A percentile compares a stretch with the other conserved stretches of the same genome.
phyloP scores from a whole-genome alignment of 2,888 invertebrate species.

The Drosophila mettleri region DNA sequence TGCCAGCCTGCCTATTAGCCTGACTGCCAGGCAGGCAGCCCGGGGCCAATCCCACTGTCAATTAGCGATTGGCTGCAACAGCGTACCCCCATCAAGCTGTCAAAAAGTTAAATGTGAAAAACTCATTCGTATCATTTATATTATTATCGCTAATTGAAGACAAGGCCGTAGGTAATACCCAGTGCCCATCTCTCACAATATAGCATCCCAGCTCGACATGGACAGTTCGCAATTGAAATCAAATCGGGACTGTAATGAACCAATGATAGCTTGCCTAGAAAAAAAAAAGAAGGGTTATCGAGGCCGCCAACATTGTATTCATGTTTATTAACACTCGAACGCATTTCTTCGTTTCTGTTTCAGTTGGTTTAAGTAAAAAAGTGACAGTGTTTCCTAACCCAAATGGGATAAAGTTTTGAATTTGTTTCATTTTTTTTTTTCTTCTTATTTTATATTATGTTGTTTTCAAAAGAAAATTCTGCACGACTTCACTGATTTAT shows the following conservation, averaged over 20 bases:
- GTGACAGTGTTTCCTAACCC: constrained; percentile 13
- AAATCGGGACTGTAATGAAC: constrained; percentile 35
- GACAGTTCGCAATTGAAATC: constrained; percentile 21
- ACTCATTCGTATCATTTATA: constrained; percentile 73
- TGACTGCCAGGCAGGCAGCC: constrained; percentile 24
- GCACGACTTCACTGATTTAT: constrained; percentile 52
- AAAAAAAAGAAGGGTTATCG: constrained; percentile 30
- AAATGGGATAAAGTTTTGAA: constrained; percentile 45
- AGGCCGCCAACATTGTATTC: constrained; percentile 19
- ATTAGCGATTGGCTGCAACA: constrained; percentile 68
- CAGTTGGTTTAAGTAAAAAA: constrained; percentile 9
- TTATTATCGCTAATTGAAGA: constrained; percentile 74
- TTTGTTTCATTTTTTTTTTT: constrained; percentile 27
- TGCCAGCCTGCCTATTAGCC: constrained; percentile 11
- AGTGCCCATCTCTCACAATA: constrained; percentile 32
- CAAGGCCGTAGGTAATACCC: constrained; percentile 48
- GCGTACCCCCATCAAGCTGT: constrained; percentile 75
- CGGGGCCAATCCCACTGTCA: constrained; percentile 67
- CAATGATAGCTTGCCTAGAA: constrained; percentile 28
- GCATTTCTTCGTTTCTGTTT: constrained; percentile 28
- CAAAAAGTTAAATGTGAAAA: constrained; percentile 77
- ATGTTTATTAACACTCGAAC: constrained; percentile 65
- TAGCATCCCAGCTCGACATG: background rate
- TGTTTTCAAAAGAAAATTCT: constrained; percentile 45
- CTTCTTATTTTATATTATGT: constrained; percentile 19